phyloP scores from a whole-genome alignment of 2,113 vertebrate genomes.

The Furnarius figulus region DNA sequence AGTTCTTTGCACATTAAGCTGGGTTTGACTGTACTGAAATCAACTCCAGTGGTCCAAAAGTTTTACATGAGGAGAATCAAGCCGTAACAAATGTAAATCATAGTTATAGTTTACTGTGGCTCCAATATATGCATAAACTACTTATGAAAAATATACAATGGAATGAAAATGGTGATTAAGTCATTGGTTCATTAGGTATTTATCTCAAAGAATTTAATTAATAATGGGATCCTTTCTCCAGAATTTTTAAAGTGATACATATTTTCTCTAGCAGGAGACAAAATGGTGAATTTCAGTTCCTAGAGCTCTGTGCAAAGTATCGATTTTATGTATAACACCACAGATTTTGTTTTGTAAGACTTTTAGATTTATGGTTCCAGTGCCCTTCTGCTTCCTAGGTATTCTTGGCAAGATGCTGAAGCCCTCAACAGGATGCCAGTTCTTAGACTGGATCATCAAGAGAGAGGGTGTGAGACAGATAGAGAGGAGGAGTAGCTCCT shows the following conservation, averaged over 20 bases:
- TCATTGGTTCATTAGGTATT: not conserved
- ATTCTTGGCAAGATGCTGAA: constrained; percentile 29
- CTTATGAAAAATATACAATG: not conserved
- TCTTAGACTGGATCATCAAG: constrained; percentile 24
- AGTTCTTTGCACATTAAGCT: not conserved
- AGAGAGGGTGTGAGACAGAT: constrained; percentile 44
- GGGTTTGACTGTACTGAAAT: not conserved
- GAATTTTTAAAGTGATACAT: not conserved
- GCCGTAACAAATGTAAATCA: not conserved
- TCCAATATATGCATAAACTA: not conserved
- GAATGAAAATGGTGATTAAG: not conserved
- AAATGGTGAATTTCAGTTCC: not conserved
- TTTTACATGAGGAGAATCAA: not conserved
- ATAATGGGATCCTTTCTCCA: not conserved
- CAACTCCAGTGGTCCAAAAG: not conserved
- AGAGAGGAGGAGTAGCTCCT: constrained; percentile 12
- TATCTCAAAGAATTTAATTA: not conserved
- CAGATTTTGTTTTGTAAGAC: constrained; percentile 15
- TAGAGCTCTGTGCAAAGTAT: not conserved
- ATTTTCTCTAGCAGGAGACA: not conserved
- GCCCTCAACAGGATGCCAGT: not conserved
- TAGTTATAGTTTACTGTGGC: not conserved
- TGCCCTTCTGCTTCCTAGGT: constrained; percentile 47
- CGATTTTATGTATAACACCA: not conserved
- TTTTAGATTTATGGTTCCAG: not conserved